A percentile compares a stretch with the other conserved stretches of the same genome.
phyloP scores from a whole-genome alignment of 2,797 vertebrate species.

The Centroberyx gerrardi region DNA sequence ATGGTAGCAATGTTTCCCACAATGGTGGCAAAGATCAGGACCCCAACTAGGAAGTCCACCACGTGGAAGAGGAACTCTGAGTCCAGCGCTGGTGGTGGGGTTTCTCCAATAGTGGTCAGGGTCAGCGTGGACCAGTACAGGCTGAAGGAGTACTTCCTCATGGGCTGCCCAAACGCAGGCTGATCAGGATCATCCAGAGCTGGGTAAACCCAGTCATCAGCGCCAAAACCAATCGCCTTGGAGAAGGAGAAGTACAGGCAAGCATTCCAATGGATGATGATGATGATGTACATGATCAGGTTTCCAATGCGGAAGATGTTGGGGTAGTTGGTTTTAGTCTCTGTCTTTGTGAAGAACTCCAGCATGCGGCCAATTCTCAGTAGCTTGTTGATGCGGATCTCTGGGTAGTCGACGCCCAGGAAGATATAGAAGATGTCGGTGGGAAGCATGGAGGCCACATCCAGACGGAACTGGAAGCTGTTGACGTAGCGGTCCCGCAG shows the following conservation, averaged over 20 bases:
- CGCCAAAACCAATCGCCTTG: slow-evolving; percentile 95
- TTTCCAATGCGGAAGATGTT: slow-evolving; percentile 97
- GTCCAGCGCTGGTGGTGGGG: slow-evolving; percentile 93
- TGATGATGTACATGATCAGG: slow-evolving; percentile 98
- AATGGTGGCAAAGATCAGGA: slow-evolving; percentile 97
- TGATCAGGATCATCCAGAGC: slow-evolving; percentile 84
- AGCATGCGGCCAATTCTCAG: slow-evolving; percentile 93
- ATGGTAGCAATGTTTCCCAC: slow-evolving; percentile 98
- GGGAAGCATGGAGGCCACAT: slow-evolving; percentile 92
- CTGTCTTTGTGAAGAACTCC: slow-evolving; percentile 95
- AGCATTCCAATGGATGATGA: slow-evolving; percentile 99
- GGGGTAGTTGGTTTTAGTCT: slow-evolving; percentile 97
- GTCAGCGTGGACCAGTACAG: slow-evolving; percentile 99
- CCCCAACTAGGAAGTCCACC: slow-evolving; percentile 94
- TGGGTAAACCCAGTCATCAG: slow-evolving; percentile 97
- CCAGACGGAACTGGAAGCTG: slow-evolving; percentile 91
- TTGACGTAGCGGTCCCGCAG: slow-evolving; percentile 87
- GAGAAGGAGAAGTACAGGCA: slow-evolving; percentile 97
- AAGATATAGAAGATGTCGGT: slow-evolving; percentile 92
- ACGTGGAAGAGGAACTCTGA: slow-evolving; percentile 96
- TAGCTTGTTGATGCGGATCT: slow-evolving; percentile 95
- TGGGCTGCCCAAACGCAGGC: slow-evolving; percentile 90
- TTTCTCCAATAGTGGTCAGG: slow-evolving; percentile 97
- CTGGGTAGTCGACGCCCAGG: slow-evolving; percentile 93
- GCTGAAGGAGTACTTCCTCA: slow-evolving; percentile 95